phyloP scores from a whole-genome alignment of 2,888 invertebrate species.

The Eupithecia centaureata region DNA sequence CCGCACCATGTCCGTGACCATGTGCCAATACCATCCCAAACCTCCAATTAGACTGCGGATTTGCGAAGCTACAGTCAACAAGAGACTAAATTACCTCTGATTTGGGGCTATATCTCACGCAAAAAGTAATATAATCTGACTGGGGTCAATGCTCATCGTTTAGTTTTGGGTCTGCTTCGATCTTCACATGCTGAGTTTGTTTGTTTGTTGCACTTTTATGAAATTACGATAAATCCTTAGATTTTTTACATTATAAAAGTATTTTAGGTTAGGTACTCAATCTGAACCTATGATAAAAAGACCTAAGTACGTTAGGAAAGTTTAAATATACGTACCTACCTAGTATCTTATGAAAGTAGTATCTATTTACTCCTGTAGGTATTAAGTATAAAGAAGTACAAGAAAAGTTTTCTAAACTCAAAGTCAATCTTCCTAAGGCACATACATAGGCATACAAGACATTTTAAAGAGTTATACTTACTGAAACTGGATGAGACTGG shows the following conservation, averaged over 20 bases:
- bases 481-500: too few species aligned
- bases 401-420: neutral
- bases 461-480: too few species aligned
- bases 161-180: neutral
- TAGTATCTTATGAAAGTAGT: too few species aligned
- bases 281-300: too few species aligned
- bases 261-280: too few species aligned
- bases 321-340: too few species aligned
- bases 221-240: neutral
- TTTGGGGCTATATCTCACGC: neutral
- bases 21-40: neutral
- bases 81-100: slow-evolving; percentile 9
- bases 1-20: neutral
- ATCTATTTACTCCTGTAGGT: too few species aligned
- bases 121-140: slow-evolving; percentile 4
- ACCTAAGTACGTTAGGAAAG: too few species aligned
- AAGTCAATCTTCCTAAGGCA: neutral
- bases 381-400: too few species aligned
- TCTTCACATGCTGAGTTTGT: neutral
- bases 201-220: neutral
- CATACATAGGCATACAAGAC: too few species aligned
- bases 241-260: neutral
- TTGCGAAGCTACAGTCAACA: slow-evolving; percentile 1
- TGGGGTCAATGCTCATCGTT: neutral
- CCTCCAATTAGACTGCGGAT: neutral